A percentile compares a stretch with the other conserved stretches of the same genome.
These are phyloP conservation scores for Dipodomys stephensi DNA, from an alignment of 2,113 vertebrate genomes.

Conservation along the genomic window DNA sequence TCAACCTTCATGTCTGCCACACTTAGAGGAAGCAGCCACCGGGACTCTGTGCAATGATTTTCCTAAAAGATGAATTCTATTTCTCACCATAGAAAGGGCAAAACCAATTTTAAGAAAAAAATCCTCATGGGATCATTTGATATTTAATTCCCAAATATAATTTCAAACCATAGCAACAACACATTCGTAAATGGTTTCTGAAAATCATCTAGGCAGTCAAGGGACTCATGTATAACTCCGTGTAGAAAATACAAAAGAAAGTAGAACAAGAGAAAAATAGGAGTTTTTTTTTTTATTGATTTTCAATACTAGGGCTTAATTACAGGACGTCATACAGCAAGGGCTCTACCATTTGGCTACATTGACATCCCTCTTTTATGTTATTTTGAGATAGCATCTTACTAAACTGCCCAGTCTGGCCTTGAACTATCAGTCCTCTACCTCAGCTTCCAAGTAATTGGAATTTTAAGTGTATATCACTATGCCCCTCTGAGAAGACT, in stretches of 20 bases:
- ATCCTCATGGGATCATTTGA: background rate
- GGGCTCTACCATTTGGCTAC: background rate
- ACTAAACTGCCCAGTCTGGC: background rate
- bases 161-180: background rate
- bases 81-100: constrained; percentile 34
- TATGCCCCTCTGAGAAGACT: background rate
- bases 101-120: constrained; percentile 53
- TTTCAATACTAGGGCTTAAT: background rate
- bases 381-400: background rate
- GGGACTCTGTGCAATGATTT: constrained; percentile 12
- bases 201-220: constrained; percentile 11
- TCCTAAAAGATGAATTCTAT: constrained; percentile 61
- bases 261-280: background rate
- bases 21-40: constrained; percentile 61
- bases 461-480: background rate
- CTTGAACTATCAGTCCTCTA: background rate
- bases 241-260: constrained; percentile 12
- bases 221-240: background rate
- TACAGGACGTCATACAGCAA: background rate
- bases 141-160: background rate
- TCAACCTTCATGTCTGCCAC: constrained; percentile 62
- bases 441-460: background rate
- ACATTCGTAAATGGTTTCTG: constrained; percentile 17
- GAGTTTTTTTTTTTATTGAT: background rate
- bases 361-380: background rate